Percentiles rank a stretch among this genome's conserved stretches.
Conservation (phyloP, 2,113 vertebrate genomes). For the Eubucco bourcierii region DNA sequence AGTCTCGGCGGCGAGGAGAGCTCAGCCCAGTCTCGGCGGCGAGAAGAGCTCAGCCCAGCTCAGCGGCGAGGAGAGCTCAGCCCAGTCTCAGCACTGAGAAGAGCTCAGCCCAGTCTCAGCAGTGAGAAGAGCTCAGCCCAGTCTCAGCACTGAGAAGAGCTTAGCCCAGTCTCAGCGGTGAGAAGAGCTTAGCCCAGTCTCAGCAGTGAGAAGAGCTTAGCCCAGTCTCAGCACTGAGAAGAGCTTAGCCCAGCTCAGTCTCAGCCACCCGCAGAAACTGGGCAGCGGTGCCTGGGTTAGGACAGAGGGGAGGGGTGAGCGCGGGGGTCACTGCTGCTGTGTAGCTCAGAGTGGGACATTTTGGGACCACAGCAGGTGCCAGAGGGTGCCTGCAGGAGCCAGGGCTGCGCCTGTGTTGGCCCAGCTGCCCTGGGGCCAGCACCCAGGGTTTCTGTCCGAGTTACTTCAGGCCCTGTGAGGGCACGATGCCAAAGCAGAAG, state of each 20-base stretch:
- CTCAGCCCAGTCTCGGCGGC: too few species aligned
- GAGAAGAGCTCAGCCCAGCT: too few species aligned
- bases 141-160: fast-evolving
- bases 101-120: fast-evolving
- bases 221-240: fast-evolving
- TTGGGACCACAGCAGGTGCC: fast-evolving
- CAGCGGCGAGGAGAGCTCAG: fast-evolving
- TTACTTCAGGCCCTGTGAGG: fast-evolving
- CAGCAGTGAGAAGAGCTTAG: fast-evolving
- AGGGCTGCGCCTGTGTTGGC: fast-evolving
- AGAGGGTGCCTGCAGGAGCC: fast-evolving
- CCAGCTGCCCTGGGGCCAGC: neutral
- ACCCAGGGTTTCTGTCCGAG: fast-evolving
- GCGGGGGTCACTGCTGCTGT: neutral
- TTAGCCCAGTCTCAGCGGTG: too few species aligned
- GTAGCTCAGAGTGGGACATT: fast-evolving
- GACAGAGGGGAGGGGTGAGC: neutral
- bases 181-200: too few species aligned
- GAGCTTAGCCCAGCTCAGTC: neutral
- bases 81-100: too few species aligned
- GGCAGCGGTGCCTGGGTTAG: fast-evolving
- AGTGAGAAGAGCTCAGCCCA: neutral
- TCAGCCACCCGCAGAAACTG: fast-evolving
- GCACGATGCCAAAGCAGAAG: neutral
- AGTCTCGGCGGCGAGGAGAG: fast-evolving